Conservation (phyloP, 2,113 vertebrate genomes). For the Spheniscus mendiculus region DNA sequence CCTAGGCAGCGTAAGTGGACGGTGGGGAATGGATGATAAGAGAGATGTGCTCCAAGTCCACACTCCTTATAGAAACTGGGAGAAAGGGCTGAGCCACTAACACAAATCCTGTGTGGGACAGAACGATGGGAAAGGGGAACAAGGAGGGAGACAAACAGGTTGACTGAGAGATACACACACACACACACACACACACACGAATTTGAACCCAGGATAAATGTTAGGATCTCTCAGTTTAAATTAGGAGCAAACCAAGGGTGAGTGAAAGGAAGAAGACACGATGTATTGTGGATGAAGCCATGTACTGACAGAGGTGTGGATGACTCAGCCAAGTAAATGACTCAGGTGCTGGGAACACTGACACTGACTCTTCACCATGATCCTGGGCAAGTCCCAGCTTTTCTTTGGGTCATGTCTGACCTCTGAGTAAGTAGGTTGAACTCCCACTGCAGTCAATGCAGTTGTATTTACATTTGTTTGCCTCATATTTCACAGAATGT, state of each 20-base stretch:
- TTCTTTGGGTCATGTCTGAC: neutral
- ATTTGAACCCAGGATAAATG: neutral
- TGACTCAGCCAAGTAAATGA: slow-evolving; percentile 29
- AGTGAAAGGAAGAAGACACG: slow-evolving; percentile 11
- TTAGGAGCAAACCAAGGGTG: neutral
- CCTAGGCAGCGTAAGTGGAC: neutral
- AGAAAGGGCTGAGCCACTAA: neutral
- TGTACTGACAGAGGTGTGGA: neutral
- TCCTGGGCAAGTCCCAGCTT: neutral
- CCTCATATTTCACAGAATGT: neutral
- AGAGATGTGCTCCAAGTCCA: neutral
- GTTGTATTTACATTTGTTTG: neutral
- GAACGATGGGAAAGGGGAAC: neutral
- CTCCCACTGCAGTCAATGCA: neutral
- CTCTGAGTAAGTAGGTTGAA: slow-evolving; percentile 21
- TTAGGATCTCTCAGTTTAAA: neutral
- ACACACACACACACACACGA: neutral
- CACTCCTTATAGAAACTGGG: accelerated
- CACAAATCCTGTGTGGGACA: neutral
- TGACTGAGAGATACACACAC: neutral
- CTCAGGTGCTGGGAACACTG: slow-evolving; percentile 43
- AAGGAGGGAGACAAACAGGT: neutral
- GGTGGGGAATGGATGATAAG: neutral
- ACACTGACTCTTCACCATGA: neutral
- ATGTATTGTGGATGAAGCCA: neutral